A percentile compares a stretch with the other conserved stretches of the same genome.
phyloP scores from a whole-genome alignment of 2,113 vertebrate species.

The Baryphthengus martii region DNA sequence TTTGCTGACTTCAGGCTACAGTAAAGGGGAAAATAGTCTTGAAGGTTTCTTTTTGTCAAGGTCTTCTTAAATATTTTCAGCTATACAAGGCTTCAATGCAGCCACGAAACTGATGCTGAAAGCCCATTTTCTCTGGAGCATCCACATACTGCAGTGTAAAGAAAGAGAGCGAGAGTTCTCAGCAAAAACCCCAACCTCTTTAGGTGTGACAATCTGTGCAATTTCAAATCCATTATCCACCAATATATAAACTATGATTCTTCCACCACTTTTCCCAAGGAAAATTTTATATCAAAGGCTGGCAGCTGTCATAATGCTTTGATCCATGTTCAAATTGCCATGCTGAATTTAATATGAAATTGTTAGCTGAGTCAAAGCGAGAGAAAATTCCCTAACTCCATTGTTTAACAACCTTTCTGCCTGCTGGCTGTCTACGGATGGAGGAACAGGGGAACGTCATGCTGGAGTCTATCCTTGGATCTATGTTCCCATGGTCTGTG shows the following conservation, averaged over 20 bases:
- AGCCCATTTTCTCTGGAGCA: neutral
- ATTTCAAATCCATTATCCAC: slow-evolving; percentile 50
- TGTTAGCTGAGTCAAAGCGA: neutral
- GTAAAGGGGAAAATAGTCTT: neutral
- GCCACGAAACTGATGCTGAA: neutral
- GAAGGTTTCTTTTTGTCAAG: neutral
- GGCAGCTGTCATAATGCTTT: slow-evolving; percentile 49
- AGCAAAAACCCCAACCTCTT: neutral
- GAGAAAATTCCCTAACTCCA: neutral
- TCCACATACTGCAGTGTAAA: neutral
- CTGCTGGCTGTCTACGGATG: neutral
- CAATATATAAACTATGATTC: neutral
- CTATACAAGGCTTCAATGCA: neutral
- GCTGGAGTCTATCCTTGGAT: neutral
- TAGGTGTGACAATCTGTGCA: neutral
- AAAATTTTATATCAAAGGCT: neutral
- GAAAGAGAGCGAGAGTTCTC: neutral
- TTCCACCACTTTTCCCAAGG: neutral
- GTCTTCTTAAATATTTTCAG: neutral
- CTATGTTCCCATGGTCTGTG: neutral
- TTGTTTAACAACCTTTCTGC: neutral
- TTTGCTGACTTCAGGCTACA: neutral
- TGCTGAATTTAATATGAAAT: neutral
- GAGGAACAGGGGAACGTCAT: neutral
- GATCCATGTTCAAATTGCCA: neutral